phyloP scores from a whole-genome alignment of 2,888 invertebrate species.

The Peribatodes rhomboidaria region DNA sequence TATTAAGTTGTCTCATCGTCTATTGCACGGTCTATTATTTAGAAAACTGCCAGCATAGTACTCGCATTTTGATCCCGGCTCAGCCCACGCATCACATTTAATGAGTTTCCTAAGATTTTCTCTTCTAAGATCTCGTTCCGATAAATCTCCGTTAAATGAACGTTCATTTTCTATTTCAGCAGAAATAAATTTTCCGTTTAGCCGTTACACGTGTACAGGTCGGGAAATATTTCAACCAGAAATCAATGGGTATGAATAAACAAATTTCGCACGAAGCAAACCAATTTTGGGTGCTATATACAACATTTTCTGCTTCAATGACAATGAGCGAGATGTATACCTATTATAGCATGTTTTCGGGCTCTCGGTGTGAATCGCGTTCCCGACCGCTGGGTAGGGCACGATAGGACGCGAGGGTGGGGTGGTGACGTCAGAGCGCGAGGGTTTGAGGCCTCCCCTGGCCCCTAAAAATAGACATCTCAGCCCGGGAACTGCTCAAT shows the following conservation, averaged over 20 bases:
- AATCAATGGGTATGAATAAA: conserved; percentile 32
- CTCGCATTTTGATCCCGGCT: conserved; percentile 27
- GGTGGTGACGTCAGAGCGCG: conserved; percentile 66
- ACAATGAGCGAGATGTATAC: conserved; percentile 57
- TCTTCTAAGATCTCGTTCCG: conserved; percentile 23
- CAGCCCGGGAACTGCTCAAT: conserved; percentile 81
- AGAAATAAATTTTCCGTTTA: conserved; percentile 20
- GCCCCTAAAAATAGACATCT: conserved; percentile 80
- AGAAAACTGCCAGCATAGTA: conserved; percentile 13
- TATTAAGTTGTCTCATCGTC: conserved; percentile 31
- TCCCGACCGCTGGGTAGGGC: conserved; percentile 56
- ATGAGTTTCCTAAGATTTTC: conserved; percentile 31
- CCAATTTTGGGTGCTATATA: conserved; percentile 53
- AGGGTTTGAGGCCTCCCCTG: conserved; percentile 55
- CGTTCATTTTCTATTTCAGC: conserved; percentile 26
- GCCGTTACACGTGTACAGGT: conserved; percentile 19
- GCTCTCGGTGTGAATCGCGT: conserved; percentile 60
- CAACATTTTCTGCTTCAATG: conserved; percentile 61
- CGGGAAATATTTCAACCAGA: conserved; percentile 9
- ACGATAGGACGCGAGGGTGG: conserved; percentile 53
- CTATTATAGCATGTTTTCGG: conserved; percentile 61
- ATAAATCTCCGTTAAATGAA: conserved; percentile 25
- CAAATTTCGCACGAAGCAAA: conserved; percentile 43
- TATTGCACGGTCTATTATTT: conserved; percentile 24
- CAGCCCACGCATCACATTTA: conserved; percentile 26